Evolutionary conservation across 2,797 vertebrate genomes (phyloP).

Genomic region (Carcharodon carcharias): DNA sequence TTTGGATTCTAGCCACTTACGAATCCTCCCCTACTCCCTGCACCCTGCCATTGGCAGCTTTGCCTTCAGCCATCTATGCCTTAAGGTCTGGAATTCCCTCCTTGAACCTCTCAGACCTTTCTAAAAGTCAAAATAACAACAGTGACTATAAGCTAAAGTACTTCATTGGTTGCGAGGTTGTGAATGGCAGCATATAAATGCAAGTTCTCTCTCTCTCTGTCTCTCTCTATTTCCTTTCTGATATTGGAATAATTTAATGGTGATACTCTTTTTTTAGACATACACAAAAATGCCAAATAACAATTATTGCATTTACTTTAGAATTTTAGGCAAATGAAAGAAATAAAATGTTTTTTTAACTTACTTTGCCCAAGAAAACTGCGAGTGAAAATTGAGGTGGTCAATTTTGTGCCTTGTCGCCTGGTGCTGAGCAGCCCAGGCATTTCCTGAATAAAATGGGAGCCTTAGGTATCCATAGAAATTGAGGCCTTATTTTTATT

Average conservation of each 20-base stretch:
- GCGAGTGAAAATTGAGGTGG: not conserved
- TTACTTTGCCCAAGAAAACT: not conserved
- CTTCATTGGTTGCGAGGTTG: not conserved
- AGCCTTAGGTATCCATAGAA: not conserved
- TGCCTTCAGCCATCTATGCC: not conserved
- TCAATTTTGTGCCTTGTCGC: not conserved
- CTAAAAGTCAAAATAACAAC: not conserved
- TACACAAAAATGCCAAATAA: not conserved
- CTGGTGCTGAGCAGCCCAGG: not conserved
- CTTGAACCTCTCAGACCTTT: not conserved
- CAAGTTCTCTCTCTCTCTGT: not conserved
- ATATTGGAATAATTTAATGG: too few relatives aligned
- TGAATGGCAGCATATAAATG: not conserved
- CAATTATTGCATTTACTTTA: not conserved
- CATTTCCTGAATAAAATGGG: not conserved
- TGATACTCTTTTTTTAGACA: too few relatives aligned
- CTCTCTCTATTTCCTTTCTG: too few relatives aligned
- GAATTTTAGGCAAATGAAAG: not conserved
- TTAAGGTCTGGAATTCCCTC: not conserved
- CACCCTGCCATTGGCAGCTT: not conserved
- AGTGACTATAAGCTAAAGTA: not conserved
- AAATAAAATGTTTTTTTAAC: not conserved
- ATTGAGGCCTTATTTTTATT: too few relatives aligned
- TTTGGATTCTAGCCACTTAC: too few relatives aligned
- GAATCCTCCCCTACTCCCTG: too few relatives aligned